Conservation (phyloP, 2,797 vertebrate genomes). For the Pseudochaenichthys georgianus region DNA sequence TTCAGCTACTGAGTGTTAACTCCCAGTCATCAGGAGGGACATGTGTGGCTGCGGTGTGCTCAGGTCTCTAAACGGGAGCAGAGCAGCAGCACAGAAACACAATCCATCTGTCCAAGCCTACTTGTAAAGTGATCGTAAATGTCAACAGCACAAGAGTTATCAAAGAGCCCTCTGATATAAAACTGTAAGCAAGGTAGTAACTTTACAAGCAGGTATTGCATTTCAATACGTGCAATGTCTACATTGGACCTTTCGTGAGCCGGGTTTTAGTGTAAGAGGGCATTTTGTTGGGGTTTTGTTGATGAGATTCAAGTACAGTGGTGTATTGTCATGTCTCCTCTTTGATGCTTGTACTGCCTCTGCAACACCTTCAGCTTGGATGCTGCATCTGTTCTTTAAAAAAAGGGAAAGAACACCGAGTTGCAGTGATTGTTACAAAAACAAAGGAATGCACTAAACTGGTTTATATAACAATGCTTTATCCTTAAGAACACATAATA, state of each 20-base stretch:
- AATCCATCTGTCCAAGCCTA: constrained; percentile 50
- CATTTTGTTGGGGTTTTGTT: constrained; percentile 30
- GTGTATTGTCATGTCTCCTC: constrained; percentile 50
- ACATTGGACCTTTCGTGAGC: constrained; percentile 33
- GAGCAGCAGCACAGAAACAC: constrained; percentile 14
- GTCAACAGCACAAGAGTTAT: constrained; percentile 62
- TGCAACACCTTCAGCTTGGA: constrained; percentile 61
- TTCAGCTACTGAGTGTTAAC: constrained; percentile 12
- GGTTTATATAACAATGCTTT: background rate
- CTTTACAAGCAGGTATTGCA: constrained; percentile 36
- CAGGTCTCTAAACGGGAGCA: constrained; percentile 32
- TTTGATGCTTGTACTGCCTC: constrained; percentile 64
- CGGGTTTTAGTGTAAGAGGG: constrained; percentile 24
- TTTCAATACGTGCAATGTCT: constrained; percentile 49
- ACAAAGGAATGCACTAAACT: constrained; percentile 27
- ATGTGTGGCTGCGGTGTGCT: constrained; percentile 36
- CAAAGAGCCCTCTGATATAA: constrained; percentile 57
- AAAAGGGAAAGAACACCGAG: constrained; percentile 13
- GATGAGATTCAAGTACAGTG: constrained; percentile 49
- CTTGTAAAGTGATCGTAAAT: constrained; percentile 62
- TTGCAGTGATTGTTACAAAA: constrained; percentile 26
- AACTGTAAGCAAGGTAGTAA: constrained; percentile 52
- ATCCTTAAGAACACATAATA: background rate
- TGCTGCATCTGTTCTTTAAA: constrained; percentile 63
- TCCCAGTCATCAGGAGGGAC: constrained; percentile 16